Base-by-base conservation (phyloP, 2,888 invertebrate species). In the Drosophila barbarae region DNA sequence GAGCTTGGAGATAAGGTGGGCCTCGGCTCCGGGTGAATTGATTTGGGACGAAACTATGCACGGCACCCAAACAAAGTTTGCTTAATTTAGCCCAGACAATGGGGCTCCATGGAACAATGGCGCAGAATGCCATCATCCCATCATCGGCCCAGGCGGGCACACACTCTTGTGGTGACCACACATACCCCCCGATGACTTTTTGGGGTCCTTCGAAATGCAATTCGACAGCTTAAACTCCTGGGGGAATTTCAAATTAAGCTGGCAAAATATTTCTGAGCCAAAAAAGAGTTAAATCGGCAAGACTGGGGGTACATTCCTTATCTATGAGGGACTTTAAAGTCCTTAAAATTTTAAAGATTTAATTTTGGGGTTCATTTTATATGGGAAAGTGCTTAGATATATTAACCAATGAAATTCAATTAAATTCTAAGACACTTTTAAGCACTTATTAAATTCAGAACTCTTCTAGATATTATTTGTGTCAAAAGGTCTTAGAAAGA, bases 21-120 rank as follows among this genome's bases (percentile, higher is more conserved):
- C 53, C 28, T n/a, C 34, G 32, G 34, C 63, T 77, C 49, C 72
- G 71, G 58, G 68, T 72, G 64, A 72, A 78, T 81, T 78, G 82
- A 84, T 81, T 80, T 80, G 73, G 55, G 55, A 68, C 65, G 57
- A 68, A 77, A 84, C 79, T 84, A 80, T 80, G 79, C 84, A 69
- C 66, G 72, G 67, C 77, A 64, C 70, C 64, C 71, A 70, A 64
- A 69, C 68, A 71, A 82, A 76, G 72, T 82, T 68, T 73, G 68
- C 80, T 84, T 84, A 84, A 84, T 84, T 80, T 76, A 64, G 61
- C 64, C 61, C 61, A 84, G 82, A 80, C 80, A 80, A 80, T 80
- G 70, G 82, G 58, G 73, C 56, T 63, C 42, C 53, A 23, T 12
- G 23, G 73, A 81, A 80, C 80, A 80, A 80, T 73, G 67, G 74